These are phyloP conservation scores for Chionodraco myersi DNA, from an alignment of 2,113 vertebrate genomes.

Conservation along the genomic window DNA sequence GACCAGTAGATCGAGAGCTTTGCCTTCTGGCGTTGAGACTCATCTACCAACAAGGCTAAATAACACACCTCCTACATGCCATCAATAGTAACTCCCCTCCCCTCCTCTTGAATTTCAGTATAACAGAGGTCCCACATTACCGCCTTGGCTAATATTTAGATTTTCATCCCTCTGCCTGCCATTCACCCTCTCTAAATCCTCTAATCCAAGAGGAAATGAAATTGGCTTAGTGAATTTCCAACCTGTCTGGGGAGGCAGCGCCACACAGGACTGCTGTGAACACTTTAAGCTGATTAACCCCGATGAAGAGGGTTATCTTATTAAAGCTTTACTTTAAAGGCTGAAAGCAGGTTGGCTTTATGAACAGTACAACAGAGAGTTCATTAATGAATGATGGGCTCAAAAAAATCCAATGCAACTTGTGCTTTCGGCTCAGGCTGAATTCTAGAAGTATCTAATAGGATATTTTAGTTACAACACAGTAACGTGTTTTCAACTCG, in stretches of 20 bases:
- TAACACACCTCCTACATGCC: neutral
- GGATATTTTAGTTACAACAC: neutral
- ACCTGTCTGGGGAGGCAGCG: constrained; percentile 48
- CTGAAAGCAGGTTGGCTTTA: neutral
- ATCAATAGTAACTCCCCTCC: neutral
- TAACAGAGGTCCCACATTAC: constrained; percentile 12
- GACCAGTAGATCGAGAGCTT: no score
- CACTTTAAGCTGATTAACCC: constrained; percentile 70
- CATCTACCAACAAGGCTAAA: neutral
- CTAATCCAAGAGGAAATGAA: constrained; percentile 73
- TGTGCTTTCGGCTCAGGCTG: constrained; percentile 3
- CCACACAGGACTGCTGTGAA: constrained; percentile 40
- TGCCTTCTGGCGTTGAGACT: no score
- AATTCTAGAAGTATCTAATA: neutral
- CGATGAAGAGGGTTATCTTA: constrained; percentile 63
- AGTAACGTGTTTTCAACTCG: neutral
- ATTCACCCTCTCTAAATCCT: constrained; percentile 23
- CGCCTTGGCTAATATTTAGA: constrained; percentile 12
- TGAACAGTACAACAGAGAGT: constrained; percentile 27
- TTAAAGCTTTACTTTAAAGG: constrained; percentile 50
- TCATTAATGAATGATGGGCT: constrained; percentile 1
- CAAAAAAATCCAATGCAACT: constrained; percentile 13
- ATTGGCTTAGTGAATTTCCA: constrained; percentile 65
- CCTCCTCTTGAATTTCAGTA: neutral
- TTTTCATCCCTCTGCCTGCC: neutral